A percentile compares a stretch with the other conserved stretches of the same genome.
Conservation (phyloP, 2,113 vertebrate species). For the Prunella himalayana region DNA sequence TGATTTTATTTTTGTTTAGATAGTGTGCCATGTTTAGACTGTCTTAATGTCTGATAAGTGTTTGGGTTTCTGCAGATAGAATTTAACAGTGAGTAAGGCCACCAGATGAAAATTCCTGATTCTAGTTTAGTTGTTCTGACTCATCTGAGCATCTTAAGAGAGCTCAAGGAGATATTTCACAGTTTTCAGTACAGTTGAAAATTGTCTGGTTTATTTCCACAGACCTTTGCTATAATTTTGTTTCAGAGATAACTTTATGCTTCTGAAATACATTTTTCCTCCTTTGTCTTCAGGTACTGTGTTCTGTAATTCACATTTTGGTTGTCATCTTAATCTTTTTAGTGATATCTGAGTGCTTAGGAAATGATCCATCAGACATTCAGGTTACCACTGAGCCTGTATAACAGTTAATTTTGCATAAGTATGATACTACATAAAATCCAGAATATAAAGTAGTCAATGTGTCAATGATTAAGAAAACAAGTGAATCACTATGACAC, state of each 20-base stretch:
- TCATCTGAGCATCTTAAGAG: neutral
- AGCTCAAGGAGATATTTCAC: neutral
- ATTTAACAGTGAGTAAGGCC: neutral
- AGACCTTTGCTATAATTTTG: neutral
- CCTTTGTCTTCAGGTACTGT: neutral
- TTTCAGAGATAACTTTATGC: neutral
- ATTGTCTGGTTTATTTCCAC: neutral
- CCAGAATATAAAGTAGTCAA: neutral
- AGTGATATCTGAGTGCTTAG: neutral
- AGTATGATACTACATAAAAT: neutral
- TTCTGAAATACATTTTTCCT: neutral
- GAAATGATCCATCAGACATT: neutral
- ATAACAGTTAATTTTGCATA: neutral
- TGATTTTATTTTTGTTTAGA: neutral
- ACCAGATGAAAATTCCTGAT: neutral
- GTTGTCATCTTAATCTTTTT: neutral
- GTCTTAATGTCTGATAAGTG: neutral
- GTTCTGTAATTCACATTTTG: neutral
- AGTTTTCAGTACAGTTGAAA: neutral
- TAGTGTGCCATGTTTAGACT: fast-evolving
- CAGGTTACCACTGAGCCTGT: neutral
- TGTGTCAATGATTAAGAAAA: neutral
- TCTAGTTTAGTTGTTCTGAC: neutral
- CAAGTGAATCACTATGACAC: neutral
- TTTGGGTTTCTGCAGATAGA: neutral